These are phyloP conservation scores for Drosophila erecta DNA, from an alignment of 1,140 invertebrate genomes.

Conservation along the genomic window DNA sequence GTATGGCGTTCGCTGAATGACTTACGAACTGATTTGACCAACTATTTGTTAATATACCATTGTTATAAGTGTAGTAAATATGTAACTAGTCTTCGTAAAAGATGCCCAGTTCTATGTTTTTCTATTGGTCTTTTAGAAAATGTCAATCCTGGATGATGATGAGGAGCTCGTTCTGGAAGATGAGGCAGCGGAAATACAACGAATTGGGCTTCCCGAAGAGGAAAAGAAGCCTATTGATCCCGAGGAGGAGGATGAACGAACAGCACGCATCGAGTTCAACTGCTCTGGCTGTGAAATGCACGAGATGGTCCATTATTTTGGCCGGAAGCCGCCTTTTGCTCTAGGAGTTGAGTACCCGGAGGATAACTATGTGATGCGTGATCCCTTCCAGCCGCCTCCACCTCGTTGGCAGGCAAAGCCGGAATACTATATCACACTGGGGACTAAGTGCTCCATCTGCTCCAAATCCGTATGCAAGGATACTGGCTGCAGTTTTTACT, in stretches of 20 bases:
- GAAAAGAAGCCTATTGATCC: slow-evolving; percentile 37
- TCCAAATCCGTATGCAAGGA: slow-evolving; percentile 89
- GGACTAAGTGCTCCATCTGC: slow-evolving; percentile 90
- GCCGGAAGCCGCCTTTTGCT: slow-evolving; percentile 89
- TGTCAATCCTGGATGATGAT: slow-evolving; percentile 22
- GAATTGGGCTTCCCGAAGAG: slow-evolving; percentile 32
- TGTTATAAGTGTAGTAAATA: slow-evolving; percentile 47
- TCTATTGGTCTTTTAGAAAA: slow-evolving; percentile 39
- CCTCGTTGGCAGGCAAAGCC: slow-evolving; percentile 85
- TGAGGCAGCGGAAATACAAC: slow-evolving; percentile 53
- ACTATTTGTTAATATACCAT: slow-evolving; percentile 9
- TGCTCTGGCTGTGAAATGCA: slow-evolving; percentile 88
- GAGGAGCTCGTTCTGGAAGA: slow-evolving; percentile 46
- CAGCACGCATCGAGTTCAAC: slow-evolving; percentile 86
- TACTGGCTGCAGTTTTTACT: slow-evolving; percentile 92
- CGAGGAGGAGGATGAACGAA: slow-evolving; percentile 60
- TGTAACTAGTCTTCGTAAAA: neutral
- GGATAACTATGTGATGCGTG: slow-evolving; percentile 92
- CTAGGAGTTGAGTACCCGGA: slow-evolving; percentile 87
- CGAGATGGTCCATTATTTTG: slow-evolving; percentile 91
- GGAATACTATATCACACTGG: slow-evolving; percentile 89
- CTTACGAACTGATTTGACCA: neutral
- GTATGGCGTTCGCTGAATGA: slow-evolving; percentile 31
- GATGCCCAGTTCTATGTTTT: slow-evolving; percentile 12
- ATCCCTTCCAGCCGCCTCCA: slow-evolving; percentile 90